Base-by-base conservation (phyloP, 2,113 vertebrate genomes). In the Typhlomys cinereus region DNA sequence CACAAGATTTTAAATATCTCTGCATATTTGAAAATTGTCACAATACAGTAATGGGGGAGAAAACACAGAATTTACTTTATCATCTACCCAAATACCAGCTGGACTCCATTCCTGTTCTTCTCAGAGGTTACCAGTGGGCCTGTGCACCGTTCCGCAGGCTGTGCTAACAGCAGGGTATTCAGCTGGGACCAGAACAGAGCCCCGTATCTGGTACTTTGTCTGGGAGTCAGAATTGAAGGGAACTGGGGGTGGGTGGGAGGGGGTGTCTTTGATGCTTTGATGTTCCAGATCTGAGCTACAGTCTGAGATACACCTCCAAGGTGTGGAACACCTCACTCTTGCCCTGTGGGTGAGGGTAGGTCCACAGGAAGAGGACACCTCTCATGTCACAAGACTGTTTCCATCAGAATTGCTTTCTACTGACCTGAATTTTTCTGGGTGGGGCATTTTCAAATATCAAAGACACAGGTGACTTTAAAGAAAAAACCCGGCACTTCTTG, bases 201-300 rank as follows among this genome's bases (percentile, higher is more conserved):
- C 34, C 23, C 36, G 66, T 2, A 2, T 1, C n/a, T 61, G 29
- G 3, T 5, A 74, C 36, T 5, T 18, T 83, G 48, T 29, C 46
- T 21, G 29, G 41, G 34, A 7, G 14, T 31, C 34, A 23, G 20
- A 4, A 6, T 2, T 21, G 66, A 44, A 87, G 74, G 23, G 10
- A 59, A 89, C 31, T n/a, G 41, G 10, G 3, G 9, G 39, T 36
- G 8, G 12, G 12, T 44, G 52, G 14, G 10, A 6, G 84, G 67
- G 18, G 14, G 21, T n/a, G n/a, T n/a, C n/a, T n/a, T n/a, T n/a
- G n/a, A n/a, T n/a, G n/a, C n/a, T n/a, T n/a, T n/a, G n/a, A n/a
- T n/a, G n/a, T n/a, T n/a, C n/a, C 1, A 34, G 13, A 48, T n/a
- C 0, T 0, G n/a, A 7, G 4, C 75, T n/a, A 1, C 14, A 25